Percentiles rank a stretch among this genome's conserved stretches.
These are phyloP conservation scores for Mythimna pallens DNA, from an alignment of 2,888 invertebrate species.

Conservation along the genomic window DNA sequence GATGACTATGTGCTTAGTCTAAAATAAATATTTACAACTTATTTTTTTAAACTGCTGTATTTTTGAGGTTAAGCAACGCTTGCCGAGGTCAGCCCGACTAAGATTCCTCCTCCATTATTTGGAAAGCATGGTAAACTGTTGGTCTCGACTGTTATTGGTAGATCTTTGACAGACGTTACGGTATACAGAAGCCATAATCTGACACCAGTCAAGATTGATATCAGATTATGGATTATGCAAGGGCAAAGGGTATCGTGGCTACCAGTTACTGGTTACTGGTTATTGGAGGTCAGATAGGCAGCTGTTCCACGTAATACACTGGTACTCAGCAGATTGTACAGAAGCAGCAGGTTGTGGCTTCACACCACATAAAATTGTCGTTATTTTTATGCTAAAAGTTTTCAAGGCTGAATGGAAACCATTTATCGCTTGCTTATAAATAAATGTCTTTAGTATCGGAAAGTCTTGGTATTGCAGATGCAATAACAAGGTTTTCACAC, in stretches of 20 bases:
- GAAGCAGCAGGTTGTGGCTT: too few species aligned
- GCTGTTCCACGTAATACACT: neutral
- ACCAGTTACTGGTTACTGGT: neutral
- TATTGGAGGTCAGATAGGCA: neutral
- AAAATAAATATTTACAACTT: too few species aligned
- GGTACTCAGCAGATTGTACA: neutral
- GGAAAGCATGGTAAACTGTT: neutral
- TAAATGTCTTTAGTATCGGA: neutral
- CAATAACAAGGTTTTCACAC: neutral
- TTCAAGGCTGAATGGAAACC: constrained; percentile 9
- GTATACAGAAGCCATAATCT: too few species aligned
- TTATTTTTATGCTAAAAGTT: neutral
- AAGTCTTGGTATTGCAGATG: constrained; percentile 7
- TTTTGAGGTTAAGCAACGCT: neutral
- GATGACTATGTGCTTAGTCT: too few species aligned
- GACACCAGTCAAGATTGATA: too few species aligned
- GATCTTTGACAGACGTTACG: too few species aligned
- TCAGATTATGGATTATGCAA: neutral
- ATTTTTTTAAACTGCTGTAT: neutral
- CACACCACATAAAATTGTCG: neutral
- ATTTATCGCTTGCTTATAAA: neutral
- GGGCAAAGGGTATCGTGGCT: neutral
- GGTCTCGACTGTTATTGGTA: neutral
- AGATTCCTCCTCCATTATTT: too few species aligned
- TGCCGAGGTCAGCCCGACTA: too few species aligned